Evolutionary conservation across 2,797 vertebrate genomes (phyloP).

Genomic region (Vultur gryphus): DNA sequence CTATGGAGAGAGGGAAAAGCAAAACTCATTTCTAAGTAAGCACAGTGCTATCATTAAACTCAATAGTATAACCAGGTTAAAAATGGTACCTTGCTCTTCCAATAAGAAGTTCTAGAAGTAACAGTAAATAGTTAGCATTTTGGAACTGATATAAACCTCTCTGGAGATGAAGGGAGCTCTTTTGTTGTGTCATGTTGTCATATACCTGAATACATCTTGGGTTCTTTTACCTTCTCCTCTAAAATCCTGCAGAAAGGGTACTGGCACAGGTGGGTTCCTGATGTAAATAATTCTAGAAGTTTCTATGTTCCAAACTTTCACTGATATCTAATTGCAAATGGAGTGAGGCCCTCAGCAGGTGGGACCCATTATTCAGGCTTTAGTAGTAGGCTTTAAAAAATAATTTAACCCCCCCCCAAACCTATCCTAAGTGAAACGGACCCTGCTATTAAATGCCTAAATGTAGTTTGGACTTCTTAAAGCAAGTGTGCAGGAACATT

Average conservation of each 20-base stretch:
- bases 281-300: background rate
- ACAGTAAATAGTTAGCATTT: background rate
- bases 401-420: accelerated
- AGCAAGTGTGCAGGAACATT: background rate
- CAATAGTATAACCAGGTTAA: background rate
- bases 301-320: background rate
- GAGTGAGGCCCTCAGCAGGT: background rate
- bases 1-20: background rate
- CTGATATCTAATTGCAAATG: background rate
- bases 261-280: background rate
- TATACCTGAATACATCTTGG: background rate
- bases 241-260: background rate
- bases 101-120: background rate
- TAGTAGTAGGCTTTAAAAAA: background rate
- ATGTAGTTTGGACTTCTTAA: background rate
- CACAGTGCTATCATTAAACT: background rate
- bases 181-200: background rate
- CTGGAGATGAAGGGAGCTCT: background rate
- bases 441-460: background rate
- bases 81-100: background rate
- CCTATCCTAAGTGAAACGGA: background rate
- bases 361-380: background rate
- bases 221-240: background rate
- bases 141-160: background rate
- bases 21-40: background rate